These are phyloP conservation scores for Nomada ferruginata DNA, from an alignment of 2,888 invertebrate species.

Conservation along the genomic window DNA sequence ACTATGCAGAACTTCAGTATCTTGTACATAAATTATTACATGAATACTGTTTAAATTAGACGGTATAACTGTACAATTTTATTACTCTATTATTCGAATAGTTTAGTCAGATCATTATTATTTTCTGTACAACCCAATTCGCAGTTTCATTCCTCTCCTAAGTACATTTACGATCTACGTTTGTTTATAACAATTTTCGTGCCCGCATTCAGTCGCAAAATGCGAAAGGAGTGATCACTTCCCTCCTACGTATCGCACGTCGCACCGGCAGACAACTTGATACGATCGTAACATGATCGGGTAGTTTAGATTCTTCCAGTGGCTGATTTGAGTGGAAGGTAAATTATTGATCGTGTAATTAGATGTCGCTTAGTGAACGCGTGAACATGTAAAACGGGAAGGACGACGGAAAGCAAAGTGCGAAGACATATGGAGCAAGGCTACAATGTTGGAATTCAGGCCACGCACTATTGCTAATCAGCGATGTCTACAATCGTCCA, in stretches of 20 bases:
- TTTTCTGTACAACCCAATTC: too few relatives aligned
- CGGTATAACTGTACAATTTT: too few relatives aligned
- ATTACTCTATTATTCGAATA: too few relatives aligned
- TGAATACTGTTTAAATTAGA: too few relatives aligned
- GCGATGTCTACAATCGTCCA: conserved; percentile 26
- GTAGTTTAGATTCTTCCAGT: conserved; percentile 36
- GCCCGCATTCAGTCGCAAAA: background rate
- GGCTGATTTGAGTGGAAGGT: conserved; percentile 18
- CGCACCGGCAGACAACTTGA: conserved; percentile 23
- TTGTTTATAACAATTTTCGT: background rate
- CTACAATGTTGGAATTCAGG: conserved; percentile 34
- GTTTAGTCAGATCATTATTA: too few relatives aligned
- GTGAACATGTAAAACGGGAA: conserved; percentile 42
- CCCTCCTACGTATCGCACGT: background rate
- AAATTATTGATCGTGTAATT: conserved; percentile 47
- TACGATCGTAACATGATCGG: conserved; percentile 44
- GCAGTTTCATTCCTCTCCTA: too few relatives aligned
- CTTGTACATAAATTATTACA: too few relatives aligned
- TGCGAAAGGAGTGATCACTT: background rate
- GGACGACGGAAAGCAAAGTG: conserved; percentile 38
- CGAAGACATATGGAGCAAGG: conserved; percentile 64
- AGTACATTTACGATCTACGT: too few relatives aligned
- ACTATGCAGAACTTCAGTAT: too few relatives aligned
- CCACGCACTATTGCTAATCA: conserved; percentile 27
- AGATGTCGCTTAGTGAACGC: conserved; percentile 35